Evolutionary conservation across 1,140 invertebrate genomes (phyloP).

Genomic region (Geopemphigus sp.): DNA sequence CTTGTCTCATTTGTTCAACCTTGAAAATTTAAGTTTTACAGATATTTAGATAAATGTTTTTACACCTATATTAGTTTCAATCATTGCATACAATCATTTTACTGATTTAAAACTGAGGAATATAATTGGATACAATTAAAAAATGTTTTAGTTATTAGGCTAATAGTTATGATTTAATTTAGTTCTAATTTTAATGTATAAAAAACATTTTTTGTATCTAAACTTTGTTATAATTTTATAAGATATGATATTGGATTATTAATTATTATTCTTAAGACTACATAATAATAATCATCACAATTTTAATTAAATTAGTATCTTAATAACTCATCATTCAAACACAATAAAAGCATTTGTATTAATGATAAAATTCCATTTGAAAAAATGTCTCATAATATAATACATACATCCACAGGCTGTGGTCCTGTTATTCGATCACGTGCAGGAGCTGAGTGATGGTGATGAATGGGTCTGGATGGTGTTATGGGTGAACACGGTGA

Average conservation of each 20-base stretch:
- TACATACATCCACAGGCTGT: constrained; percentile 82
- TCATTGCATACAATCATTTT: too few species aligned
- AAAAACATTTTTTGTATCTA: not conserved
- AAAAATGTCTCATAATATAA: not conserved
- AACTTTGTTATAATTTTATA: not conserved
- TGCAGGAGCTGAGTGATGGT: constrained; percentile 56
- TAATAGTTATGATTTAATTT: too few species aligned
- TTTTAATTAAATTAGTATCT: not conserved
- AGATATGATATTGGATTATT: not conserved
- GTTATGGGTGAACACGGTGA: constrained; percentile 50
- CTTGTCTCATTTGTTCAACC: constrained; percentile 69
- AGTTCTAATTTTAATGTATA: too few species aligned
- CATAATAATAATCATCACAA: not conserved
- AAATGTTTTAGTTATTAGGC: too few species aligned
- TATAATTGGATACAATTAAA: too few species aligned
- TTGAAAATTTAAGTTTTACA: constrained; percentile 58
- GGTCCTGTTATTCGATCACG: constrained; percentile 76
- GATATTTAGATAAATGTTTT: constrained; percentile 53
- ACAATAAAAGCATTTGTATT: not conserved
- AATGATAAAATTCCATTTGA: not conserved
- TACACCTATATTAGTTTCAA: not conserved
- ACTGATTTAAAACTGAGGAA: too few species aligned
- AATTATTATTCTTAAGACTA: too few species aligned
- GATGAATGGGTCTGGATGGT: constrained; percentile 56
- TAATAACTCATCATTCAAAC: not conserved